phyloP scores from a whole-genome alignment of 37 sponge, comb jelly and placozoan species.

The Theonella swinhoei region DNA sequence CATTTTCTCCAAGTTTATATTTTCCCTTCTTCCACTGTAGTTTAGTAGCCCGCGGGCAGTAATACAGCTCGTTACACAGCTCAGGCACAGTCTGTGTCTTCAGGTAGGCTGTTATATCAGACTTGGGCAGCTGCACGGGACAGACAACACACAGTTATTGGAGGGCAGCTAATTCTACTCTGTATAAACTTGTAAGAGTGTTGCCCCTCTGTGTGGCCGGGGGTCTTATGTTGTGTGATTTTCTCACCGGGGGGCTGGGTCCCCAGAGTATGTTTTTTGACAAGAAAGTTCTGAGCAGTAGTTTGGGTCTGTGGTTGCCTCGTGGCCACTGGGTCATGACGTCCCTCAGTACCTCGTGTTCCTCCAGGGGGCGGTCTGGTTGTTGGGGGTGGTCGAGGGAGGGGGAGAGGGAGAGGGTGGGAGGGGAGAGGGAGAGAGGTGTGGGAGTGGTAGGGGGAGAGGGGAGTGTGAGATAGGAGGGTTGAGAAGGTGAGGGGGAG shows the following conservation, averaged over 20 bases:
- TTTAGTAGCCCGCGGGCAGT: slow-evolving; percentile 12
- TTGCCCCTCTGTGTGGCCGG: too few relatives aligned
- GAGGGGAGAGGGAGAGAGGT: too few relatives aligned
- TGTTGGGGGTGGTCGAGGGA: not conserved
- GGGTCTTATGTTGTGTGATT: not conserved
- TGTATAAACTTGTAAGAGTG: too few relatives aligned
- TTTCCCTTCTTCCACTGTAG: slow-evolving; percentile 24
- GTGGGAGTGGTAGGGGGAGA: too few relatives aligned
- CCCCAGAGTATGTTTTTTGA: slow-evolving; percentile 69
- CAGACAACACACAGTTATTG: too few relatives aligned
- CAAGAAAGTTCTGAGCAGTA: slow-evolving; percentile 45
- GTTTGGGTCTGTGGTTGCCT: slow-evolving; percentile 31
- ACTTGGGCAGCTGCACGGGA: slow-evolving; percentile 10
- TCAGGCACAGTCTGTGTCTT: slow-evolving; percentile 25
- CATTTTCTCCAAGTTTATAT: slow-evolving; percentile 9
- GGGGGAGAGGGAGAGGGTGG: not conserved
- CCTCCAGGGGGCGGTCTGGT: slow-evolving; percentile 69
- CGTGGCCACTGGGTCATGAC: slow-evolving; percentile 54
- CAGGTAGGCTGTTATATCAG: slow-evolving; percentile 1
- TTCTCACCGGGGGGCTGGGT: slow-evolving; percentile 53
- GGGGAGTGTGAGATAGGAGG: not conserved
- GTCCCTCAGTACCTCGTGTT: slow-evolving; percentile 50
- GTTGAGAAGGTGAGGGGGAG: not conserved
- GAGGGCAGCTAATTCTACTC: too few relatives aligned
- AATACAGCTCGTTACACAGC: slow-evolving; percentile 3